Percentiles rank a stretch among this genome's conserved stretches.
Evolutionary conservation across 2,113 vertebrate species (phyloP).

Genomic region (Cyanoramphus novaezelandiae): DNA sequence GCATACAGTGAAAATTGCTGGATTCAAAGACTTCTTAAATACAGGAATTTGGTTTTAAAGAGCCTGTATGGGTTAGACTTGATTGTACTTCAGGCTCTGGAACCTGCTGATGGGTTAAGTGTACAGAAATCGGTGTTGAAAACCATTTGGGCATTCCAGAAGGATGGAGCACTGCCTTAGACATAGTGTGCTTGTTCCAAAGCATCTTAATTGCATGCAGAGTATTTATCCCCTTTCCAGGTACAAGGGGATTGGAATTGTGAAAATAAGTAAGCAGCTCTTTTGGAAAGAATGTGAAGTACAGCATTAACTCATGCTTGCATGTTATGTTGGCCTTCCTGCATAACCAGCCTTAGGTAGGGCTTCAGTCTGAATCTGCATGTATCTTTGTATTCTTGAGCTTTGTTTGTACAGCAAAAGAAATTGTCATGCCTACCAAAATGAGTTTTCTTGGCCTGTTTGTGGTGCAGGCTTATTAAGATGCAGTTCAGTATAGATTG

Average conservation of each 20-base stretch:
- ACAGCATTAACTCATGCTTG: not conserved
- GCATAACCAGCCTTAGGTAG: not conserved
- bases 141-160: not conserved
- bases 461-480: not conserved
- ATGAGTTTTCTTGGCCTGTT: not conserved
- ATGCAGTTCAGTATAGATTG: not conserved
- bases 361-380: not conserved
- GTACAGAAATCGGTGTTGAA: not conserved
- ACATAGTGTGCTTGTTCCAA: not conserved
- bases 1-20: not conserved
- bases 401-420: not conserved
- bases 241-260: not conserved
- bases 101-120: not conserved
- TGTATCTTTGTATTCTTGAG: not conserved
- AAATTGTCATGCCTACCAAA: not conserved
- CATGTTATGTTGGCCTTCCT: not conserved
- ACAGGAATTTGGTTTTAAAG: not conserved
- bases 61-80: not conserved
- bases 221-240: not conserved
- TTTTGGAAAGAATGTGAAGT: not conserved
- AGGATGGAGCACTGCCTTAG: not conserved
- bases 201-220: not conserved
- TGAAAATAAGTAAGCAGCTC: not conserved
- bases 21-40: not conserved
- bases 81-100: not conserved